Percentiles rank a stretch among this genome's conserved stretches.
Evolutionary conservation across 2,113 vertebrate species (phyloP).

Genomic region (Natator depressus): DNA sequence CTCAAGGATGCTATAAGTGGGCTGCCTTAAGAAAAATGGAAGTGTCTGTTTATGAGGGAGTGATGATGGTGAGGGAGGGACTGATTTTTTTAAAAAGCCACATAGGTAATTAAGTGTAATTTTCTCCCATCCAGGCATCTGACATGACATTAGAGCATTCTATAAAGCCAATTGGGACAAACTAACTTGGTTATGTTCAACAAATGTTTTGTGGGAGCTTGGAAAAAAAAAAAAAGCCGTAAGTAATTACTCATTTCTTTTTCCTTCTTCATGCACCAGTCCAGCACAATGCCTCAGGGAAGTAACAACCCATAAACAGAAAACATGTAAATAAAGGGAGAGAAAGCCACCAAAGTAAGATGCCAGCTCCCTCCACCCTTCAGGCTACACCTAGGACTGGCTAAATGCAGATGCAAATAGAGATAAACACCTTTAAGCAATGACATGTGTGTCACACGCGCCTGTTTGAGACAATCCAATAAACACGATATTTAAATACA

Average conservation of each 20-base stretch:
- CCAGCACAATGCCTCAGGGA: conserved; percentile 5
- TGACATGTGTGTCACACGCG: rapidly evolving
- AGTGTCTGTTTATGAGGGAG: neutral
- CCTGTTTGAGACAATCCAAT: neutral
- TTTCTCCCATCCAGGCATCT: conserved; percentile 22
- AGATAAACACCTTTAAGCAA: neutral
- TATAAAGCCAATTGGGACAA: neutral
- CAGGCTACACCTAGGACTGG: neutral
- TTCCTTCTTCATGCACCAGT: conserved; percentile 1
- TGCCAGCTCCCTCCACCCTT: neutral
- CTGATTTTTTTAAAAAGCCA: neutral
- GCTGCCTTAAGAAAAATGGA: neutral
- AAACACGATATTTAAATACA: neutral
- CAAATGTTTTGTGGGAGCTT: conserved; percentile 22
- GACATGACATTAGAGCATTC: neutral
- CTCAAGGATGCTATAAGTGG: neutral
- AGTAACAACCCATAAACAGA: conserved; percentile 3
- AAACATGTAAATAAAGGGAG: neutral
- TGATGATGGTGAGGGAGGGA: neutral
- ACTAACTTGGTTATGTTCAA: conserved; percentile 18
- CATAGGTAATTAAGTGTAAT: conserved; percentile 13
- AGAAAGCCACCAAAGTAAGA: neutral
- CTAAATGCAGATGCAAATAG: neutral
- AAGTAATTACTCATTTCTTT: conserved; percentile 17
- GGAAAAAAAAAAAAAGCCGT: neutral